These are phyloP conservation scores for Masticophis lateralis DNA, from an alignment of 2,797 vertebrate species.

Conservation along the genomic window DNA sequence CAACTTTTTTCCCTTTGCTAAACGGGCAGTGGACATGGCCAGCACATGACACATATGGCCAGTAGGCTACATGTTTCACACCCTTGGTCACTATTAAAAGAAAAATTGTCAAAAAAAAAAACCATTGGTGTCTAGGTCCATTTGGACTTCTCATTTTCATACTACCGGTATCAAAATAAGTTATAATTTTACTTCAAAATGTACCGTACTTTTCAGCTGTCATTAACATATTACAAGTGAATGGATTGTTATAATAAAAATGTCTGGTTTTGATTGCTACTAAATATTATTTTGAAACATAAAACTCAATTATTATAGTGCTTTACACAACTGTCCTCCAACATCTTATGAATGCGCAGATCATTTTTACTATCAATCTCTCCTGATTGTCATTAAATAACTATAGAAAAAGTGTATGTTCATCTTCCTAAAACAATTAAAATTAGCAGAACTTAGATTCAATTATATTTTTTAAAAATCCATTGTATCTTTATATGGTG, in stretches of 20 bases:
- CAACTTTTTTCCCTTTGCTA: too few relatives aligned
- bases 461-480: not conserved
- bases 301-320: not conserved
- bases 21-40: too few relatives aligned
- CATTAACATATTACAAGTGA: not conserved
- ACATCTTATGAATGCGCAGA: not conserved
- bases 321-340: not conserved
- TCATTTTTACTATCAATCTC: not conserved
- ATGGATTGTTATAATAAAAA: not conserved
- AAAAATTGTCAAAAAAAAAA: not conserved
- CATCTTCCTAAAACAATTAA: not conserved
- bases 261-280: not conserved
- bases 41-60: too few relatives aligned
- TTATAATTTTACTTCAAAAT: not conserved
- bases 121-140: not conserved
- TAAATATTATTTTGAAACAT: not conserved
- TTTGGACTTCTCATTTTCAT: not conserved
- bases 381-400: not conserved
- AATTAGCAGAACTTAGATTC: not conserved
- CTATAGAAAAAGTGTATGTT: not conserved
- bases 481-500: not conserved
- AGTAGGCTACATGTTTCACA: fast-evolving
- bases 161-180: not conserved
- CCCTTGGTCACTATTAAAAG: not conserved
- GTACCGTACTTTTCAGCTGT: not conserved